Evolutionary conservation across 2,797 vertebrate species (phyloP), one percentile per base, ranked within the genome.

Genomic region (Sus cebifrons): DNA sequence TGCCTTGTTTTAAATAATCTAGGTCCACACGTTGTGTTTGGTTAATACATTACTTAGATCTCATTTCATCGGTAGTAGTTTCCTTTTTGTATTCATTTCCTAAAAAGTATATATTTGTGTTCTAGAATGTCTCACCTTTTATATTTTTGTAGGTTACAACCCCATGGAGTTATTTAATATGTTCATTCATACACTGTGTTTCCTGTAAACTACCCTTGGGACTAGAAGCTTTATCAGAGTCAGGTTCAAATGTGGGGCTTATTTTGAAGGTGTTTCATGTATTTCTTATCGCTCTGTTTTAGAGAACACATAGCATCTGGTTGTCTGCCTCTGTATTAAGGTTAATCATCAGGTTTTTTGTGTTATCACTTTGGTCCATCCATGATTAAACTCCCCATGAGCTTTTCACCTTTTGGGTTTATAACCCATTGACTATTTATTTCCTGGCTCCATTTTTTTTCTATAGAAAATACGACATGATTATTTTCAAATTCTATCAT

Each of bases 391-490:
- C 7, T 32, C 36, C 21, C n/a, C 23, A 11, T 18, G 40, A 32
- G 17, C 3, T 87, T 93, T 95, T 92, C 0, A 52, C 5, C 44
- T 67, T 70, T 18, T 58, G 18, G 6, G 58, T 90, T 86, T 74
- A 83, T 68, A 95, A 95, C 52, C 8, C n/a, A 49, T 49, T 86
- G 7, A 40, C 78, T 64, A 95, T 86, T 89, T 89, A 54, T 93
- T 86, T 21, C 21, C 32, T 71, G 3, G 7, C 40, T 71, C 40
- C 36, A 25, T 83, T 88, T 54, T 71, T 85, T 49, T 49, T 92
- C 29, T 86, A 44, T 10, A 65, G 15, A 17, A 20, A 79, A 91
- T 83, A 1, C 25, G 64, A 56, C 86, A 74, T 62, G 36, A 40
- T 79, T 12, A 6, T 17, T 32, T 68, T 94, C 21, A 67, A 70